Evolutionary conservation across 1,140 invertebrate genomes (phyloP), one percentile per base, ranked within the genome.

Genomic region (Scaptomyza montana): DNA sequence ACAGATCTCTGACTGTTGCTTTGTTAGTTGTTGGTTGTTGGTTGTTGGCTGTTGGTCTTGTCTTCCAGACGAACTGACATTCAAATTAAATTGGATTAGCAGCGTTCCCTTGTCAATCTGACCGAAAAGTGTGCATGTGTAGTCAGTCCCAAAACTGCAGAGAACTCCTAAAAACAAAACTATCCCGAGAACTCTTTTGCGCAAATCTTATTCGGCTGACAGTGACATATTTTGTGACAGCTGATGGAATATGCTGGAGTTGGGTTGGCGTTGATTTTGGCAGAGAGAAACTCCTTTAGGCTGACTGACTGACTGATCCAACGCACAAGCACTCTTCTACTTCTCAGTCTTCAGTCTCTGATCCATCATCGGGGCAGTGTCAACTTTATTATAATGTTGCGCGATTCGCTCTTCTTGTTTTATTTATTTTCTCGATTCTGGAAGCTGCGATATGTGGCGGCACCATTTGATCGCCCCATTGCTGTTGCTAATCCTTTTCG

Each of bases 71-170:
- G 89, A 90, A 89, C 89, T 90, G 89, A 79, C 89, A 90, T 85
- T 89, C 89, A 90, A 90, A 87, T 90, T 90, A 90, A 90, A 90
- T 90, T 90, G 89, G 89, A 90, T 90, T 90, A 90, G 89, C 84
- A 75, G 70, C 79, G 89, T 89, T 90, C 89, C 87, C 87, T 85
- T 90, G 84, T 90, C 84, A 90, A 89, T 90, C 87, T 90, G 43
- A 49, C 66, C 77, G 25, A 78, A 80, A 80, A 74, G 30, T 54
- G 74, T 61, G 64, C 39, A 56, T 25, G 25, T 10, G 51, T 47
- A 50, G 66, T 41, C 45, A 50, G 66, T 41, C 45, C 72, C 64
- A 75, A 33, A 73, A 78, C 51, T 25, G 25, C 41, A 49, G 30
- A 60, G 21, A n/a, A 51, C 16, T 13, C n/a, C 33, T 33, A 59